Conservation (phyloP, 1,140 invertebrate species). For the Drosophila funebris region DNA sequence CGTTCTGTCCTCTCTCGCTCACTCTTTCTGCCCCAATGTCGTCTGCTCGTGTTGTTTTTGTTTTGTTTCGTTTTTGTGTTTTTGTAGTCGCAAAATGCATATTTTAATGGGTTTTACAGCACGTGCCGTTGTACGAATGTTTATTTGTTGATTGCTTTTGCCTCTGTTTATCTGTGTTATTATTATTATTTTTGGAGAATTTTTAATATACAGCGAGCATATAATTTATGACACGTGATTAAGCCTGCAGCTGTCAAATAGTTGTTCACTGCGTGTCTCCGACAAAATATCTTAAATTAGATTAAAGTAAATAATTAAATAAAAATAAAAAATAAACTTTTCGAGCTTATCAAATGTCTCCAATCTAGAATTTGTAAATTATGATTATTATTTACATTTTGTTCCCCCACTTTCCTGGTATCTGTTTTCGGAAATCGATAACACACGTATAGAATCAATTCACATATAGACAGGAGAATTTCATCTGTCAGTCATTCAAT, state of each 20-base stretch:
- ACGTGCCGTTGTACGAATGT: slow-evolving; percentile 59
- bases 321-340: neutral
- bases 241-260: slow-evolving; percentile 43
- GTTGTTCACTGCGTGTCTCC: slow-evolving; percentile 7
- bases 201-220: slow-evolving; percentile 30
- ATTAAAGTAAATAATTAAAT: neutral
- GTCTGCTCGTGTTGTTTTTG: slow-evolving; percentile 4
- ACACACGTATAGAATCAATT: neutral
- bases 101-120: slow-evolving; percentile 78
- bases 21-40: neutral
- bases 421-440: neutral
- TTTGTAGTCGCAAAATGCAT: slow-evolving; percentile 44
- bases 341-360: neutral
- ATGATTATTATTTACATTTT: neutral
- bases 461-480: too few relatives aligned
- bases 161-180: slow-evolving; percentile 29
- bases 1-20: slow-evolving; percentile 5
- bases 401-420: neutral
- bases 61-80: slow-evolving; percentile 34
- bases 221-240: slow-evolving; percentile 57
- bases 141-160: slow-evolving; percentile 56
- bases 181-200: slow-evolving; percentile 35
- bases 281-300: neutral
- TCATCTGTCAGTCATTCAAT: neutral
- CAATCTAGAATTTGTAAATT: neutral